Percentiles rank a stretch among this genome's conserved stretches.
These are phyloP conservation scores for Hanleya hanleyi DNA, from an alignment of 2,888 invertebrate species.

Conservation along the genomic window DNA sequence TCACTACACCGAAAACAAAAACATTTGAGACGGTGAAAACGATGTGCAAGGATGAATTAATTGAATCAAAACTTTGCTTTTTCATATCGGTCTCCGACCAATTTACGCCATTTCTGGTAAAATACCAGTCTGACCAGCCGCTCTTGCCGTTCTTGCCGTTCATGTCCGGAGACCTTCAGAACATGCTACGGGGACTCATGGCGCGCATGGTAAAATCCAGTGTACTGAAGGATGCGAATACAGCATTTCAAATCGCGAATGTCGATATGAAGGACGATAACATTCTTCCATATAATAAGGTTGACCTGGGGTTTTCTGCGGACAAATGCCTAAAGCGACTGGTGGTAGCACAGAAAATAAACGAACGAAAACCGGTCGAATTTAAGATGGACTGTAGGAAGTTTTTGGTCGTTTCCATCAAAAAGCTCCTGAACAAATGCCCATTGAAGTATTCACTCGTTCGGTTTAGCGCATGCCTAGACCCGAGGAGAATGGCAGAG, in stretches of 20 bases:
- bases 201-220: background rate
- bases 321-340: background rate
- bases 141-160: slow-evolving; percentile 26
- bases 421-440: background rate
- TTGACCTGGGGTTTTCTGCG: background rate
- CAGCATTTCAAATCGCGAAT: background rate
- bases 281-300: background rate
- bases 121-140: slow-evolving; percentile 27
- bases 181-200: background rate
- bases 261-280: background rate
- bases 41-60: background rate
- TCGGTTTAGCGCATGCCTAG: background rate
- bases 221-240: background rate
- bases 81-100: background rate
- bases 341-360: background rate
- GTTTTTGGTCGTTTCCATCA: background rate
- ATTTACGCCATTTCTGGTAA: slow-evolving; percentile 22
- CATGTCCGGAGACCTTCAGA: background rate
- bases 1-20: background rate
- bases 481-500: background rate
- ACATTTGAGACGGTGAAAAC: background rate
- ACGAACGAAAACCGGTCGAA: background rate
- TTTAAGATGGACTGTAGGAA: background rate
- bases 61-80: background rate
- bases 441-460: background rate